Evolutionary conservation across 2,113 vertebrate genomes (phyloP).

Genomic region (Calidris pugnax): DNA sequence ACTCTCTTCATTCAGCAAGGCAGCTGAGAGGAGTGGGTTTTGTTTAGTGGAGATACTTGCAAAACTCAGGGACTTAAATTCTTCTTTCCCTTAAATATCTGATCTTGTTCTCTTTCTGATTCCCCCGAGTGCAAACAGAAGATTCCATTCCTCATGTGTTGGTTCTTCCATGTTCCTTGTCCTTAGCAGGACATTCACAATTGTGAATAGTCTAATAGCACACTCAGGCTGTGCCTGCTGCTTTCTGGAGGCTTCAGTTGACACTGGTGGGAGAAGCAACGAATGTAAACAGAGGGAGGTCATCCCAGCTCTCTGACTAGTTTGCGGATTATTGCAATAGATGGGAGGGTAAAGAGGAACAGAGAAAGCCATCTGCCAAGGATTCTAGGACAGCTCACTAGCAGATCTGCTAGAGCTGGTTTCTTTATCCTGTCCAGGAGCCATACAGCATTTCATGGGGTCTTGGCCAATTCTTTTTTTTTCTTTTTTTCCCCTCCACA

Average conservation of each 20-base stretch:
- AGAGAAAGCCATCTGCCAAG: background rate
- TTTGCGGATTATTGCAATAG: background rate
- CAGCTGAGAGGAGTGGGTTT: background rate
- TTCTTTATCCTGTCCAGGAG: background rate
- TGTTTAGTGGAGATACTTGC: background rate
- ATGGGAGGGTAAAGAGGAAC: background rate
- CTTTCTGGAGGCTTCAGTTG: background rate
- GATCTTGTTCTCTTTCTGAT: background rate
- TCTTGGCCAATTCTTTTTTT: background rate
- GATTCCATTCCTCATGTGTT: background rate
- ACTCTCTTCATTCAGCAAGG: background rate
- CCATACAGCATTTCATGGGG: accelerated
- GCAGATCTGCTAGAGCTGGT: background rate
- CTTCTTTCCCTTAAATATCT: background rate
- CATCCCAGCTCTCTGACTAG: background rate
- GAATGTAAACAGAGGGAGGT: background rate
- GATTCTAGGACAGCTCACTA: background rate
- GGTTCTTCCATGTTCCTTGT: background rate
- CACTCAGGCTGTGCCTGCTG: accelerated
- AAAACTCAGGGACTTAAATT: background rate
- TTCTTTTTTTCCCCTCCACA: background rate
- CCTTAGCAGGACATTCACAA: background rate
- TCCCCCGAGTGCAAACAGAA: background rate
- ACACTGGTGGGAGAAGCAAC: background rate
- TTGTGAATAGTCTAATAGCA: accelerated